A percentile compares a stretch with the other conserved stretches of the same genome.
Evolutionary conservation across 1,140 invertebrate genomes (phyloP).

Genomic region (Dreissena rostriformis): DNA sequence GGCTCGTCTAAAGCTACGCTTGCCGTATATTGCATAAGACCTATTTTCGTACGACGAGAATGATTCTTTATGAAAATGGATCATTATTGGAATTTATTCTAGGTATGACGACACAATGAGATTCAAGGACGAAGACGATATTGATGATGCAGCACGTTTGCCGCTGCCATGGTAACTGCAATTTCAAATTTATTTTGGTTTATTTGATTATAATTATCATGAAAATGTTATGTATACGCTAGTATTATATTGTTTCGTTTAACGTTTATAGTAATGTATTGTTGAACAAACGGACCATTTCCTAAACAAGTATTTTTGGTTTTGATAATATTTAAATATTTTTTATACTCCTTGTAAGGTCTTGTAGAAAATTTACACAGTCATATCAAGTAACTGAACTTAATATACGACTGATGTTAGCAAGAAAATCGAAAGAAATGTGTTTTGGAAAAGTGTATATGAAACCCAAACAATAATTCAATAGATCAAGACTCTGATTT

Average conservation of each 20-base stretch:
- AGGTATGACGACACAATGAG: neutral
- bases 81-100: neutral
- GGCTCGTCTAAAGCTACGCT: neutral
- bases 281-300: neutral
- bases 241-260: neutral
- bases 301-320: neutral
- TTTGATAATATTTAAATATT: neutral
- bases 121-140: constrained; percentile 38
- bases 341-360: neutral
- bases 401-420: no score
- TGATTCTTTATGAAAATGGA: neutral
- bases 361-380: neutral
- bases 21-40: neutral
- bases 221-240: neutral
- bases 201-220: neutral
- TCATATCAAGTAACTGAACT: no score
- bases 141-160: constrained; percentile 41
- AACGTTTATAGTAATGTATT: neutral
- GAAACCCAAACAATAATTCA: no score
- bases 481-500: no score
- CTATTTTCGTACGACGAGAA: neutral
- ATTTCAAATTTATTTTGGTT: neutral
- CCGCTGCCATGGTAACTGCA: constrained; percentile 47
- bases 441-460: no score
- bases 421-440: no score